Evolutionary conservation across 2,888 invertebrate species (phyloP), one percentile per base, ranked within the genome.

Genomic region (Epinotia ramella): DNA sequence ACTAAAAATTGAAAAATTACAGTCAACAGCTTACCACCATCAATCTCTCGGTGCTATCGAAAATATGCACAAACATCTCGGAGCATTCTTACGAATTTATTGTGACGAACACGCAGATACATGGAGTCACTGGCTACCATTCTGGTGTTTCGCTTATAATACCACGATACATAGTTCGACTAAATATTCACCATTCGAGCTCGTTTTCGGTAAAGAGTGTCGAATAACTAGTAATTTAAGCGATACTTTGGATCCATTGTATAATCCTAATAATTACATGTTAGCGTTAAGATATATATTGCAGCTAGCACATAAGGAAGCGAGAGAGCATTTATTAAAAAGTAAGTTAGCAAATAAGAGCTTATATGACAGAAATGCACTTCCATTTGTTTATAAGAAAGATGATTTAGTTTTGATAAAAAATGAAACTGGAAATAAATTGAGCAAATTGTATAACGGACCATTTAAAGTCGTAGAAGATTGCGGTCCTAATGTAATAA

Each of bases 111-210:
- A 40, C 46, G 40, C 60, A n/a, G 49, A 59, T 13, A 53, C 65
- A 4, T 80, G 80, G 79, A 73, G 76, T 20, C 13, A 44, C 0
- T 80, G 80, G 79, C 11, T 79, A 75, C 78, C 77, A 11, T 80
- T 67, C 53, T 79, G 79, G 79, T 77, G 73, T 67, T 81, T 80
- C 56, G 13, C 76, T 2, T 80, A 74, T 60, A 82, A 82, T 56
- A 82, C 73, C 16, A 76, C 78, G 3, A 75, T 81, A 11, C 80
- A 82, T 63, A 60, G 74, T 1, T 24, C 46, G 18, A 81, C 79
- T 1, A 78, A 78, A 62, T 81, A 77, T 70, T 74, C 77, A 5
- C 81, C 80, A 2, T 78, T 60, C 20, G 80, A 81, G 20, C 59
- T 80, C 20, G 79, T 80, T 1, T 80, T 78, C 56, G 80, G 79